phyloP scores from a whole-genome alignment of 2,113 vertebrate species.

The Channa maculata region DNA sequence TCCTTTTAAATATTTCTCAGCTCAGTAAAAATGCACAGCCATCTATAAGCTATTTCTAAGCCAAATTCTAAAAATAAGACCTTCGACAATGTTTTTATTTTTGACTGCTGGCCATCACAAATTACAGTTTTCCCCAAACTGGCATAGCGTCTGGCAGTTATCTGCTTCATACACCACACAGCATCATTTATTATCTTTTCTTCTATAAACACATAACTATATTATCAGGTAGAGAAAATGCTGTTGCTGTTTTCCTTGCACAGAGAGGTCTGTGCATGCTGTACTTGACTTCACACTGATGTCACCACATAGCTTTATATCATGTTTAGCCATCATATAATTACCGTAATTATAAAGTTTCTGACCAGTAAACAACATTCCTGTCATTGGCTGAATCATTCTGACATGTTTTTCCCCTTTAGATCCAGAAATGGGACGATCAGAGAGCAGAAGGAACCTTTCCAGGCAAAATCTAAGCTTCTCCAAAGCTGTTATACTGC shows the following conservation, averaged over 20 bases:
- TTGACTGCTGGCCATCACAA: too few species aligned
- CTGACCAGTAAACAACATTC: neutral
- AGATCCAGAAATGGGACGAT: slow-evolving; percentile 86
- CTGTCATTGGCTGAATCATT: too few species aligned
- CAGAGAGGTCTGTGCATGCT: neutral
- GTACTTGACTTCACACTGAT: neutral
- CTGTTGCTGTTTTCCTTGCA: neutral
- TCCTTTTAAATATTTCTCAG: too few species aligned
- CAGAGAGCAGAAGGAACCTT: slow-evolving; percentile 85
- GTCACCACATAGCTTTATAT: neutral
- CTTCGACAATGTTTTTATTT: too few species aligned
- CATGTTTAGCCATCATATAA: neutral
- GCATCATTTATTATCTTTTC: too few species aligned
- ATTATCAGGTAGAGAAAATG: neutral
- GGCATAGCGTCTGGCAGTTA: too few species aligned
- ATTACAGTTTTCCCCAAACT: too few species aligned
- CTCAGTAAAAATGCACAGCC: too few species aligned
- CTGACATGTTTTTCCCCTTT: neutral
- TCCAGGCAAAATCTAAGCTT: slow-evolving; percentile 87
- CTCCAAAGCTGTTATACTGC: slow-evolving; percentile 21
- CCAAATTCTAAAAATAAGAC: too few species aligned
- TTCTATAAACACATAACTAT: neutral
- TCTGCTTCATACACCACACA: too few species aligned
- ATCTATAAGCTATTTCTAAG: too few species aligned
- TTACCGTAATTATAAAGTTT: neutral